Evolutionary conservation across 2,888 invertebrate species (phyloP).

Genomic region (Diaphora mendica): DNA sequence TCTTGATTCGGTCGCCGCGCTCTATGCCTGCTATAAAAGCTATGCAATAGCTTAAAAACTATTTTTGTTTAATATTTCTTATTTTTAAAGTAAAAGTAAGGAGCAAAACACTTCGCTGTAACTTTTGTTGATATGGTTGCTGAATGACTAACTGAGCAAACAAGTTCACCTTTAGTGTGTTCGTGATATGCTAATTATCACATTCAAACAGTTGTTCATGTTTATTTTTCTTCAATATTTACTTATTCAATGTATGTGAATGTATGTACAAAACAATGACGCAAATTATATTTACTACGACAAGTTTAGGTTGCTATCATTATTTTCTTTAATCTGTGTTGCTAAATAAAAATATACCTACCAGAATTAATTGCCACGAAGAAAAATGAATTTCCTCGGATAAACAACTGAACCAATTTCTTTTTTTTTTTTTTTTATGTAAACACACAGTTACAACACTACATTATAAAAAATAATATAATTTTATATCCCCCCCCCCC

Average conservation of each 20-base stretch:
- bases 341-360: not conserved
- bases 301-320: constrained; percentile 24
- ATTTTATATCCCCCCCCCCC: no score
- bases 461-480: no score
- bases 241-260: constrained; percentile 21
- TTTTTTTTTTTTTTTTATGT: no score
- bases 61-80: no score
- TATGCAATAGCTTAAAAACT: no score
- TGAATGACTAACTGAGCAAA: constrained; percentile 35
- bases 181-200: constrained; percentile 43
- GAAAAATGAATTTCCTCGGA: not conserved
- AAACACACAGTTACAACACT: no score
- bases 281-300: constrained; percentile 20
- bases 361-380: not conserved
- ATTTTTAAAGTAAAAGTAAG: no score
- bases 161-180: constrained; percentile 40
- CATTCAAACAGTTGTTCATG: constrained; percentile 17
- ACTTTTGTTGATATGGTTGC: constrained; percentile 22
- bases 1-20: no score
- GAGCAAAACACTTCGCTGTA: no score
- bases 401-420: no score
- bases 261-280: constrained; percentile 41
- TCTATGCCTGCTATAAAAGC: no score
- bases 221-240: constrained; percentile 41
- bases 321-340: not conserved